Evolutionary conservation across 1,140 invertebrate species (phyloP).

Genomic region (Rhopalosiphum maidis): DNA sequence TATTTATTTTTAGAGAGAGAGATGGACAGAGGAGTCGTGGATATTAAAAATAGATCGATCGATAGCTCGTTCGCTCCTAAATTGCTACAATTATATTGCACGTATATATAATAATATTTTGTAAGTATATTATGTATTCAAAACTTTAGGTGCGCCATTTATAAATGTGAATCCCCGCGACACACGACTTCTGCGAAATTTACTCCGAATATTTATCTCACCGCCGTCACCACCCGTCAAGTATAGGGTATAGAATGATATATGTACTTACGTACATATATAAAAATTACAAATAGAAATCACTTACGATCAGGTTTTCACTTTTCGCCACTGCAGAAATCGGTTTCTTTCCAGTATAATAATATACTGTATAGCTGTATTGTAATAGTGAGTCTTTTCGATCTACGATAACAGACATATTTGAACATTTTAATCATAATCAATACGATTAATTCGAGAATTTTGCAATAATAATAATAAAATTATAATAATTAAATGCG

Average conservation of each 20-base stretch:
- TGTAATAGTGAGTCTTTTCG: no score
- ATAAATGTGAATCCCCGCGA: neutral
- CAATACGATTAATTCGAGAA: no score
- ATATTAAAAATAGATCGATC: neutral
- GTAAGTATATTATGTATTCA: neutral
- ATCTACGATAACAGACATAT: no score
- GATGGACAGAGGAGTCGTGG: neutral
- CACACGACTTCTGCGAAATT: neutral
- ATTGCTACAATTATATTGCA: neutral
- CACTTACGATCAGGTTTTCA: no score
- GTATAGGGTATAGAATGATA: neutral
- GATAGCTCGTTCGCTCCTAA: neutral
- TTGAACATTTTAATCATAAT: no score
- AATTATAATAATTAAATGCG: no score
- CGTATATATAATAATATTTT: neutral
- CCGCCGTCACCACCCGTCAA: neutral
- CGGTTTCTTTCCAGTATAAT: no score
- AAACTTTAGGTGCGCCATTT: neutral
- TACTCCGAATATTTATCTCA: neutral
- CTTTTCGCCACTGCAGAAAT: no score
- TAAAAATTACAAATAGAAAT: no score
- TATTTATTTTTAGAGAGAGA: neutral
- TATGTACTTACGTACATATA: no score
- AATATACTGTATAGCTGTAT: no score
- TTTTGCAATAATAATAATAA: no score